Conservation (phyloP, 1,140 invertebrate genomes). For the Temnothorax curvispinosus region DNA sequence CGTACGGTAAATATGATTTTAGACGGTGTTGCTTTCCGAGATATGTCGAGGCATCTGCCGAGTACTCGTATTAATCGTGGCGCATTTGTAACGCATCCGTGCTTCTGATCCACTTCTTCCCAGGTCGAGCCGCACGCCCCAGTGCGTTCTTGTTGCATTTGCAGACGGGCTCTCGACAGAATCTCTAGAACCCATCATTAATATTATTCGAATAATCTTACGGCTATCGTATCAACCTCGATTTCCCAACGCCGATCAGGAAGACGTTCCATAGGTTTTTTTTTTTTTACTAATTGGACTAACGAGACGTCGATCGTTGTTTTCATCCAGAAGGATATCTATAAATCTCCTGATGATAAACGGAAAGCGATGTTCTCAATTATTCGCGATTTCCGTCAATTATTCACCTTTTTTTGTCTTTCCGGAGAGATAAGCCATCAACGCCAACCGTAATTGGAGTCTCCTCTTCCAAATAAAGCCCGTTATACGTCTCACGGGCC, state of each 20-base stretch:
- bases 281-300: not conserved
- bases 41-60: not conserved
- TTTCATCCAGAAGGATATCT: not conserved
- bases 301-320: not conserved
- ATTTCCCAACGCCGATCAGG: not conserved
- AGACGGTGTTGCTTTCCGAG: not conserved
- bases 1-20: not conserved
- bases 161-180: not conserved
- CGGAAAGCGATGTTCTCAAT: not conserved
- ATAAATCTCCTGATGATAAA: not conserved
- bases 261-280: not conserved
- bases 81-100: slow-evolving; percentile 46
- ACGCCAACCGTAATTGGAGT: not conserved
- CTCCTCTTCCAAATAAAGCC: not conserved
- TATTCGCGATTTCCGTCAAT: not conserved
- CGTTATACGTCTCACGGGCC: not conserved
- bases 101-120: slow-evolving; percentile 39
- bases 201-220: not conserved
- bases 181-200: not conserved
- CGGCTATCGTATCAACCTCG: not conserved
- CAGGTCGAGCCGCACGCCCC: not conserved
- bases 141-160: not conserved
- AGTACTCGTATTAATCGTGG: slow-evolving; percentile 38
- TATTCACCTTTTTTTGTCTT: not conserved
- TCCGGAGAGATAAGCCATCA: not conserved